A percentile compares a stretch with the other conserved stretches of the same genome.
Conservation (phyloP, 2,113 vertebrate species). For the Ginglymostoma cirratum region DNA sequence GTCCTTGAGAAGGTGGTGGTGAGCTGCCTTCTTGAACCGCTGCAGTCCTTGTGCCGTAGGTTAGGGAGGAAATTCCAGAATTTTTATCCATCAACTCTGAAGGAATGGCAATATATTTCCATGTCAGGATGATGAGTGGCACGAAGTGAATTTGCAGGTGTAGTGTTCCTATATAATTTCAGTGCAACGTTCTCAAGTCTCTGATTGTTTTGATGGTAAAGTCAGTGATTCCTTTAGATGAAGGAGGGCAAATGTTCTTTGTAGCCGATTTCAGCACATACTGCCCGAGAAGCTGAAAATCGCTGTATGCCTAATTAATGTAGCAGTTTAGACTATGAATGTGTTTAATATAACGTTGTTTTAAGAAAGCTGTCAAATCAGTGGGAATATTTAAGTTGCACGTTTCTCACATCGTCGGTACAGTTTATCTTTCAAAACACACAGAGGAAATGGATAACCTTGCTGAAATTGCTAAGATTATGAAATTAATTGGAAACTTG, state of each 20-base stretch:
- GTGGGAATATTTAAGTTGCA: background rate
- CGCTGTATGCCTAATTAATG: background rate
- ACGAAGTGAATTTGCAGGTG: too few relatives aligned
- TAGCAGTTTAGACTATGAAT: background rate
- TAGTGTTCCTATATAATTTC: background rate
- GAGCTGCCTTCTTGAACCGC: too few relatives aligned
- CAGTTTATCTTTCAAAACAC: background rate
- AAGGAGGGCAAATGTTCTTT: background rate
- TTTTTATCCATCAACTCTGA: too few relatives aligned
- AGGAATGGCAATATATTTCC: too few relatives aligned
- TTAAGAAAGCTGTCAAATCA: background rate
- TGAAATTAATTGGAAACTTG: background rate
- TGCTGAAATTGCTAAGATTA: background rate
- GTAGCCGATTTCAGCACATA: background rate
- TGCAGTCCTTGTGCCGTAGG: too few relatives aligned
- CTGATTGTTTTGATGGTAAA: background rate
- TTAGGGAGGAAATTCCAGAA: too few relatives aligned
- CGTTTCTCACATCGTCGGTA: background rate
- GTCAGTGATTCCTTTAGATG: slow-evolving; percentile 4
- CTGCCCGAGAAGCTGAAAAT: background rate
- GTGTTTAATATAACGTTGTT: background rate
- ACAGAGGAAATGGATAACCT: background rate
- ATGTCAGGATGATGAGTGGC: too few relatives aligned
- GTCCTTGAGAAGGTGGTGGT: too few relatives aligned
- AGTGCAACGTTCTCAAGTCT: background rate